Base-by-base conservation (phyloP, 2,888 invertebrate species). In the Papilio protenor region DNA sequence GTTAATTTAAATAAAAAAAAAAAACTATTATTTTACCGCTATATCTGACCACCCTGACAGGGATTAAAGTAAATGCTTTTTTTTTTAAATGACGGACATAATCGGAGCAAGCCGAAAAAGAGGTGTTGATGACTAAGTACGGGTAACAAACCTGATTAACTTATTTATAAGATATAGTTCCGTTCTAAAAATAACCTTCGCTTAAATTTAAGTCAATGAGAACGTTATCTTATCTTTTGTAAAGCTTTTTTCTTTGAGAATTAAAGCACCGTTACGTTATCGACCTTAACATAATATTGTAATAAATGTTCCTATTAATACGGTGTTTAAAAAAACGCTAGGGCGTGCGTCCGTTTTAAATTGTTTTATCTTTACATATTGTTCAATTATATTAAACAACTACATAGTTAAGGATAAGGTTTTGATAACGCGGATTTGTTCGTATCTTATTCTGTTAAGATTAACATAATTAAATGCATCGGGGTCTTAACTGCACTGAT, bases 111-210 rank as follows among this genome's bases (percentile, higher is more conserved):
- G 64, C 64, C 10, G 61, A 33, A 33, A 64, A 33, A 5, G 14
- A 33, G 33, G 64, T 11, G 33, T 33, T 64, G 18, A 33, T 64
- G 33, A 18, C 64, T 64, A 64, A 64, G 8, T 33, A 14, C 64
- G 27, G 64, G 33, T 64, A 18, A 64, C 33, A 33, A 64, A 64
- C 64, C 64, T 33, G 64, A 64, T 33, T 27, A 59, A 61, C 14
- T 61, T 33, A 27, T 33, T 64, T 64, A 33, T 33, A 33, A 33
- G 10, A 64, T 33, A 64, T 64, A 64, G 8, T 64, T 64, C 18
- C 64, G 18, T 64, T 64, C 64, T 64, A 64, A 33, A 64, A 64
- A 64, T 64, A 64, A 64, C 64, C 64, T 64, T 64, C 16, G 64
- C 33, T 64, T 64, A 33, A 61, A 61, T 64, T 64, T 64, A 64